Conservation (phyloP, 2,113 vertebrate species). For the Nycticebus coucang region DNA sequence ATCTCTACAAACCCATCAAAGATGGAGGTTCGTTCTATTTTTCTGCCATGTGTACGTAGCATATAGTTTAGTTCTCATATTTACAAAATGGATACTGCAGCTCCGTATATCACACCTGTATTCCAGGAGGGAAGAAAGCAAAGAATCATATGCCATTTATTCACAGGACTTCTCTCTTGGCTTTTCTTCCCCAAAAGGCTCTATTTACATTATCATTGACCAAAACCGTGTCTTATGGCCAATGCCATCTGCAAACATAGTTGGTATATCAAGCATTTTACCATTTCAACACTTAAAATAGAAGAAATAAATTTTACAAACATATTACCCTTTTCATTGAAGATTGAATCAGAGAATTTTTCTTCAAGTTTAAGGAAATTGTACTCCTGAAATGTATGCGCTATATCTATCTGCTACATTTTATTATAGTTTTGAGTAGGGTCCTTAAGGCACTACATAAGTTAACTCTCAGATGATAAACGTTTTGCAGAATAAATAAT, state of each 20-base stretch:
- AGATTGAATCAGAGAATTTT: not conserved
- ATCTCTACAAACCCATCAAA: not conserved
- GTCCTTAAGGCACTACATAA: conserved; percentile 10
- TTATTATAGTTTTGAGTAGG: not conserved
- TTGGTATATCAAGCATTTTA: not conserved
- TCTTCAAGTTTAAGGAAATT: conserved; percentile 9
- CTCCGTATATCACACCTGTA: not conserved
- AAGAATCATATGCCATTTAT: not conserved
- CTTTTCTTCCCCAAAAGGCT: not conserved
- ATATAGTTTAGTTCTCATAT: not conserved
- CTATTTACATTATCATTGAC: not conserved
- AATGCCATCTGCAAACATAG: not conserved
- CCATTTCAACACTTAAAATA: not conserved
- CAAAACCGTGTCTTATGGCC: not conserved
- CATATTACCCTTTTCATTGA: not conserved
- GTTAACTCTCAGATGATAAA: conserved; percentile 28
- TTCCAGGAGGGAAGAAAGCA: not conserved
- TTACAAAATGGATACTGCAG: not conserved
- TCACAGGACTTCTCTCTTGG: not conserved
- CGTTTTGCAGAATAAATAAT: conserved; percentile 31
- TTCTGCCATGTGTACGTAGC: not conserved
- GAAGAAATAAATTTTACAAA: conserved; percentile 34
- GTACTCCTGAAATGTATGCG: not conserved
- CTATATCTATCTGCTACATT: not conserved
- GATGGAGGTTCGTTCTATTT: not conserved